Evolutionary conservation across 2,797 vertebrate genomes (phyloP).

Genomic region (Sebastes miniatus): DNA sequence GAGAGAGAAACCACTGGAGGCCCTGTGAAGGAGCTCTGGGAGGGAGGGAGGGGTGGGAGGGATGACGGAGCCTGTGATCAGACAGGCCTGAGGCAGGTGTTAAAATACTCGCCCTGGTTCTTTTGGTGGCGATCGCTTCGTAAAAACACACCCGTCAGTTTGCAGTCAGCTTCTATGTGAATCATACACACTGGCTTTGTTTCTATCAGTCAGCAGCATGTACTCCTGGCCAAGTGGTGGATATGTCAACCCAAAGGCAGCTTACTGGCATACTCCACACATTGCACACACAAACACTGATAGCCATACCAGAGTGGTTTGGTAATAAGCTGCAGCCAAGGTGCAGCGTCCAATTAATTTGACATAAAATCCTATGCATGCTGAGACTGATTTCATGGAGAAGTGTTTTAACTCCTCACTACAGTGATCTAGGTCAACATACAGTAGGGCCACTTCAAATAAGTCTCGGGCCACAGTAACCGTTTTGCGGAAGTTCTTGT

Average conservation of each 20-base stretch:
- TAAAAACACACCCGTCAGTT: slow-evolving; percentile 85
- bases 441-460: background rate
- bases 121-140: slow-evolving; percentile 79
- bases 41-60: background rate
- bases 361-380: background rate
- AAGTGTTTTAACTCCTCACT: background rate
- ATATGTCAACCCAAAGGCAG: background rate
- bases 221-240: background rate
- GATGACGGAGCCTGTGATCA: slow-evolving; percentile 70
- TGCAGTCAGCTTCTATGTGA: slow-evolving; percentile 70
- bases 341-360: background rate
- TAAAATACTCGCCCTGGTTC: slow-evolving; percentile 84
- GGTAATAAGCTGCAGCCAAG: background rate
- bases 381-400: background rate
- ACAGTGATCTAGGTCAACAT: background rate
- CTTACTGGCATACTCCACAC: background rate
- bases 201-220: background rate
- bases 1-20: slow-evolving; percentile 76
- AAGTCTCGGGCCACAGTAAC: too few species aligned
- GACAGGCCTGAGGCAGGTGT: slow-evolving; percentile 83
- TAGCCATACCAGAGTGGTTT: background rate
- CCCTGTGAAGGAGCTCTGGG: slow-evolving; percentile 44
- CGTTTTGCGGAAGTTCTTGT: background rate
- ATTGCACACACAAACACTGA: background rate
- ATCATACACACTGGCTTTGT: background rate